Evolutionary conservation across 2,888 invertebrate genomes (phyloP).

Genomic region (Sarcophaga rosellei): DNA sequence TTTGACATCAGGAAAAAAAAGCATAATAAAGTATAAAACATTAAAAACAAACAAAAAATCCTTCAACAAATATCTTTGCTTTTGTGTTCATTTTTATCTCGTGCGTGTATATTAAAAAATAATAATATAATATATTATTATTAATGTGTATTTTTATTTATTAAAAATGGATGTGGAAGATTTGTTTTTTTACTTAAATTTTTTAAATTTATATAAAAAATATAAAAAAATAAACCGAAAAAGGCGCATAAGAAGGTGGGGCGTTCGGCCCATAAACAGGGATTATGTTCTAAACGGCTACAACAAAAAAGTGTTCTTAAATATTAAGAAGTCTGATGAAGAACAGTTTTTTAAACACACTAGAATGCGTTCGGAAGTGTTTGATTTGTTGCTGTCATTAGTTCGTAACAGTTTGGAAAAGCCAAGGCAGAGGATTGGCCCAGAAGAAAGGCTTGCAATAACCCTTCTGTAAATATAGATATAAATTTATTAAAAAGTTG

Average conservation of each 20-base stretch:
- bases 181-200: background rate
- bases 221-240: too few species aligned
- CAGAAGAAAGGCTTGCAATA: background rate
- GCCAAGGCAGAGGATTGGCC: background rate
- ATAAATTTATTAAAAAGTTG: background rate
- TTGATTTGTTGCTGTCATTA: background rate
- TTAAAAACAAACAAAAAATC: background rate
- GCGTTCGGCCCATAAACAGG: background rate
- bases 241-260: background rate
- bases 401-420: background rate
- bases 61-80: background rate
- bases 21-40: background rate
- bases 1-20: background rate
- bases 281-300: background rate
- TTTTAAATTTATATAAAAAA: background rate
- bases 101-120: too few species aligned
- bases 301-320: background rate
- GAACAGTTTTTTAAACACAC: conserved; percentile 9
- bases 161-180: background rate
- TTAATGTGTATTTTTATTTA: background rate
- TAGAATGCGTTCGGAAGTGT: background rate
- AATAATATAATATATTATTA: too few species aligned
- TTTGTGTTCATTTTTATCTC: too few species aligned
- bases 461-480: background rate
- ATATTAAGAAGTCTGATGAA: background rate